Percentiles rank a stretch among this genome's conserved stretches.
Conservation (phyloP, 2,113 vertebrate genomes). For the Struthidea cinerea region DNA sequence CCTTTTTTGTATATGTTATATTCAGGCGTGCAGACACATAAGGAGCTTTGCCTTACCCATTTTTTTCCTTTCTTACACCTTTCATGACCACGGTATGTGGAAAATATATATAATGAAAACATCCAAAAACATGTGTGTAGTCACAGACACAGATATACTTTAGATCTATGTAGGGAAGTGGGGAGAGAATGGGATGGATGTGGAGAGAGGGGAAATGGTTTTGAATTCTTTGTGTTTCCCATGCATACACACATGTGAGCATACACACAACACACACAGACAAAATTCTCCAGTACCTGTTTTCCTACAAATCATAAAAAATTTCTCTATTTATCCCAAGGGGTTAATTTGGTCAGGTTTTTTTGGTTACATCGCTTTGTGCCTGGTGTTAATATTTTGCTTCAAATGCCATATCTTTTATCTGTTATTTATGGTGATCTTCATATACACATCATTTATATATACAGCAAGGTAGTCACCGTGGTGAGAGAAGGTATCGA, state of each 20-base stretch:
- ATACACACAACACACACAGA: background rate
- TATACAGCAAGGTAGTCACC: background rate
- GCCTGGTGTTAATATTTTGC: slow-evolving; percentile 68
- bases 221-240: background rate
- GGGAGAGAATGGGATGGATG: background rate
- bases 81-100: background rate
- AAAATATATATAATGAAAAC: background rate
- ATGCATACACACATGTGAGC: rapidly evolving
- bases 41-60: background rate
- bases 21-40: background rate
- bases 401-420: slow-evolving; percentile 66
- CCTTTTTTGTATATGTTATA: background rate
- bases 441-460: background rate
- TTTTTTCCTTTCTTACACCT: background rate
- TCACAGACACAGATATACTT: background rate
- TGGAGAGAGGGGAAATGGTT: rapidly evolving
- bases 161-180: background rate
- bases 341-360: slow-evolving; percentile 53
- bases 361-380: slow-evolving; percentile 53
- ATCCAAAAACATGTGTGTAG: background rate
- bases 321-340: slow-evolving; percentile 32
- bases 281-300: background rate
- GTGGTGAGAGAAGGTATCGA: slow-evolving; percentile 36
- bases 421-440: slow-evolving; percentile 72
- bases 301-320: slow-evolving; percentile 50